Evolutionary conservation across 1,140 invertebrate genomes (phyloP).

Genomic region (Pteromalus puparum): DNA sequence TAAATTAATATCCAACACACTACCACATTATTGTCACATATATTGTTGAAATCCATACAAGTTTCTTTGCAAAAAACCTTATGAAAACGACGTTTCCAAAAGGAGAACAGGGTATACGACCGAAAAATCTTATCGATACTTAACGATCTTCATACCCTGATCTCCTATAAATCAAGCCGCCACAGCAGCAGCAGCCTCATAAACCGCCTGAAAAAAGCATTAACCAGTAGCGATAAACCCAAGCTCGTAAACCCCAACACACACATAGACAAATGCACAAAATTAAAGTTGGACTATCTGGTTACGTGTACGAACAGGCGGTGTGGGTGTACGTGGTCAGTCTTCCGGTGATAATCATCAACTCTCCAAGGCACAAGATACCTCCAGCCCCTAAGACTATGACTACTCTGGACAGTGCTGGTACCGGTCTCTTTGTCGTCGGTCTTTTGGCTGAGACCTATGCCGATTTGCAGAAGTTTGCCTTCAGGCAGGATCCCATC

Average conservation of each 20-base stretch:
- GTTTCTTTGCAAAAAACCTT: no score
- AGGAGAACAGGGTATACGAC: no score
- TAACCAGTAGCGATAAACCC: not conserved
- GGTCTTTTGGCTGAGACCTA: conserved; percentile 92
- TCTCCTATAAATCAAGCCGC: not conserved
- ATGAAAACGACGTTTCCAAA: no score
- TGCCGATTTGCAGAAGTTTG: conserved; percentile 94
- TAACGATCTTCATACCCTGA: not conserved
- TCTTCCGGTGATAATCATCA: conserved; percentile 93
- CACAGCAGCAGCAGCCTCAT: not conserved
- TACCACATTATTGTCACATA: no score
- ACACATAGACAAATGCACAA: conserved; percentile 19
- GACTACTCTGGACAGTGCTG: conserved; percentile 89
- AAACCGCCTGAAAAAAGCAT: not conserved
- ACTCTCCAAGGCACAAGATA: conserved; percentile 88
- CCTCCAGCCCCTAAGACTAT: conserved; percentile 87
- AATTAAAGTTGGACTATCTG: not conserved
- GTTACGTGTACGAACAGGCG: conserved; percentile 78
- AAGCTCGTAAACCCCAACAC: not conserved
- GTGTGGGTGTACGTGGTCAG: conserved; percentile 95
- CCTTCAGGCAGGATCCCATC: conserved; percentile 88
- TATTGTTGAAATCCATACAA: no score
- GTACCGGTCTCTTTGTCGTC: conserved; percentile 87
- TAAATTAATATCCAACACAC: no score
- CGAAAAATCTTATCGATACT: no score